Percentiles rank a stretch among this genome's conserved stretches.
Evolutionary conservation across 2,888 invertebrate species (phyloP).

Genomic region (Emmelina monodactyla): DNA sequence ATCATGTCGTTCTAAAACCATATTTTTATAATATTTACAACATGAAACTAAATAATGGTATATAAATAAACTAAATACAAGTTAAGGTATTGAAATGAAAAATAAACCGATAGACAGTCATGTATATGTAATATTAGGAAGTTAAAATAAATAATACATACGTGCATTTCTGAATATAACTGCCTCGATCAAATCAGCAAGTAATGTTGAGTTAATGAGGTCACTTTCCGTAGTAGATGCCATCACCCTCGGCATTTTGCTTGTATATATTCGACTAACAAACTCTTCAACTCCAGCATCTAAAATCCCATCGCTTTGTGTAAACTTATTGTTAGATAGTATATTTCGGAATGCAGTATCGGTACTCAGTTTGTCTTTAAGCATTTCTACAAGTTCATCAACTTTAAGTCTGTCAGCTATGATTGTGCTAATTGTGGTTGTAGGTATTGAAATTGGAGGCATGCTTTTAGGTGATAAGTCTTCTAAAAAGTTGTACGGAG

Average conservation of each 20-base stretch:
- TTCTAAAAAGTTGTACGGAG: neutral
- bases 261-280: constrained; percentile 40
- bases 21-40: neutral
- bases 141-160: constrained; percentile 17
- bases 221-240: constrained; percentile 30
- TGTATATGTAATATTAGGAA: neutral
- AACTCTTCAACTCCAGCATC: constrained; percentile 43
- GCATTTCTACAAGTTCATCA: constrained; percentile 41
- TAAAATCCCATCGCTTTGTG: no score
- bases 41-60: neutral
- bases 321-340: no score
- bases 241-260: constrained; percentile 27
- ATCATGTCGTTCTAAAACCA: neutral
- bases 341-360: constrained; percentile 13
- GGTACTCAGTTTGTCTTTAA: constrained; percentile 38
- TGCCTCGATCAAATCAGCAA: constrained; percentile 52
- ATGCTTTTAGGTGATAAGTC: neutral
- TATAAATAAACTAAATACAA: neutral
- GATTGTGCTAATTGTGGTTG: constrained; percentile 17
- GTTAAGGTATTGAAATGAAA: neutral
- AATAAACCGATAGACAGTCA: no score
- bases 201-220: constrained; percentile 44
- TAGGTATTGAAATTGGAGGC: constrained; percentile 13
- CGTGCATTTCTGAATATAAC: constrained; percentile 50
- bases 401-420: constrained; percentile 13